A percentile compares a stretch with the other conserved stretches of the same genome.
Conservation (phyloP, 2,797 vertebrate genomes). For the Epinephelus malabaricus region DNA sequence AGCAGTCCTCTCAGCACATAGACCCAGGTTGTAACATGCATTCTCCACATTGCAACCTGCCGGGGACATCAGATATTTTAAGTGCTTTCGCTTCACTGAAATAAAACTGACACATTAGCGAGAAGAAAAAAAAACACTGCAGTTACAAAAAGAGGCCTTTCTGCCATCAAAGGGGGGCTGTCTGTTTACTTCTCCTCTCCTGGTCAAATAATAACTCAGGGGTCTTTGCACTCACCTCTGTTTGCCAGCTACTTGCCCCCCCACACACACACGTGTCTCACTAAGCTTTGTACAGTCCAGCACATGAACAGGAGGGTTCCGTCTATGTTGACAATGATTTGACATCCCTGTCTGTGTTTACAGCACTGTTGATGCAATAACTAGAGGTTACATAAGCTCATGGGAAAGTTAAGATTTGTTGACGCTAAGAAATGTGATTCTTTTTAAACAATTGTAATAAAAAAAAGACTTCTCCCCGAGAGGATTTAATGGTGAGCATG, state of each 20-base stretch:
- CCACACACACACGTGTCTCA: constrained; percentile 17
- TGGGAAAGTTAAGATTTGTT: neutral
- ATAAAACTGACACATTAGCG: neutral
- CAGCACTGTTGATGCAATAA: constrained; percentile 3
- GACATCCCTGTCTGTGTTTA: constrained; percentile 9
- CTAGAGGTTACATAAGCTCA: neutral
- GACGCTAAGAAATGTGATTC: neutral
- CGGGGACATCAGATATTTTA: neutral
- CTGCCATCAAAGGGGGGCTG: neutral
- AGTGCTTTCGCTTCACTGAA: neutral
- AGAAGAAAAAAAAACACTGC: neutral
- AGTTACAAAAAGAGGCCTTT: neutral
- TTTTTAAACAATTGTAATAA: neutral
- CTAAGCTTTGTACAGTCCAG: constrained; percentile 26
- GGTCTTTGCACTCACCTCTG: constrained; percentile 50
- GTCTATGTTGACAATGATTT: constrained; percentile 38
- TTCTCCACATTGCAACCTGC: constrained; percentile 97
- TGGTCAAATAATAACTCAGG: constrained; percentile 42
- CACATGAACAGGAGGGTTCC: constrained; percentile 2
- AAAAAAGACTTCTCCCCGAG: neutral
- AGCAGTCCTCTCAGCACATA: constrained; percentile 91
- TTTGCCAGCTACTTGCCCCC: constrained; percentile 29
- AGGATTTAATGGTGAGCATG: neutral
- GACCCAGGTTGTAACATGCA: constrained; percentile 86
- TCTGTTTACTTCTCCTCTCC: constrained; percentile 24